Conservation (phyloP, 2,888 invertebrate species). For the Lasioglossum calceatum region DNA sequence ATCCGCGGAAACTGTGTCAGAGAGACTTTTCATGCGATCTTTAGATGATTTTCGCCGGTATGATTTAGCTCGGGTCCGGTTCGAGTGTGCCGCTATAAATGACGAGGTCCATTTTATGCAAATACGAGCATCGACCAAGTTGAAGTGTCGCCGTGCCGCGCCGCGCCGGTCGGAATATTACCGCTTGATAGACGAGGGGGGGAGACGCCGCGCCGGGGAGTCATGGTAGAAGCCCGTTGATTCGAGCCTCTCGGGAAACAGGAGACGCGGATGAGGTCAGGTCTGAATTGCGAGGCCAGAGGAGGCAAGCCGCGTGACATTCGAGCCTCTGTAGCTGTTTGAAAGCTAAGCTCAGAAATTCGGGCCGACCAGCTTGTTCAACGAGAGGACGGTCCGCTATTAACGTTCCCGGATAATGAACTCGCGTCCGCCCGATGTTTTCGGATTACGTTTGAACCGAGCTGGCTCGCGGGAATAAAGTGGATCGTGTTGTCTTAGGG, state of each 20-base stretch:
- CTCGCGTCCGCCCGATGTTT: conserved; percentile 57
- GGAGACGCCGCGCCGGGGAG: background rate
- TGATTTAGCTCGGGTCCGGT: background rate
- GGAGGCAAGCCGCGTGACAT: conserved; percentile 56
- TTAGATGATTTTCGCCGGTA: too few species aligned
- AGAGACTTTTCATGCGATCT: too few species aligned
- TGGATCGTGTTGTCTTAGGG: conserved; percentile 46
- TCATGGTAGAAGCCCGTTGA: conserved; percentile 5
- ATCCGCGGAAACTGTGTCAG: background rate
- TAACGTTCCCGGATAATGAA: conserved; percentile 61
- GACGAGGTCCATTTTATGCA: conserved; percentile 28
- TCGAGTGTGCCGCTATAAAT: background rate
- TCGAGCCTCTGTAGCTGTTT: conserved; percentile 49
- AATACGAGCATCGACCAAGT: conserved; percentile 21
- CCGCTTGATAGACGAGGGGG: conserved; percentile 10
- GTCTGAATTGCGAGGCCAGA: conserved; percentile 53
- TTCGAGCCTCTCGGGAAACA: conserved; percentile 47
- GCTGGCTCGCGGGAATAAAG: conserved; percentile 26
- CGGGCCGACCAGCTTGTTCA: conserved; percentile 42
- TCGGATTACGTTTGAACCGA: conserved; percentile 36
- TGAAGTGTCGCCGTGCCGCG: conserved; percentile 21
- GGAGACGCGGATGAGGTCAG: conserved; percentile 47
- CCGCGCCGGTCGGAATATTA: conserved; percentile 23
- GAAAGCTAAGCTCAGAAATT: conserved; percentile 64
- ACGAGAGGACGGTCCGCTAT: conserved; percentile 40